phyloP scores from a whole-genome alignment of 1,140 invertebrate genomes.

The Lutraria rhynchaena region DNA sequence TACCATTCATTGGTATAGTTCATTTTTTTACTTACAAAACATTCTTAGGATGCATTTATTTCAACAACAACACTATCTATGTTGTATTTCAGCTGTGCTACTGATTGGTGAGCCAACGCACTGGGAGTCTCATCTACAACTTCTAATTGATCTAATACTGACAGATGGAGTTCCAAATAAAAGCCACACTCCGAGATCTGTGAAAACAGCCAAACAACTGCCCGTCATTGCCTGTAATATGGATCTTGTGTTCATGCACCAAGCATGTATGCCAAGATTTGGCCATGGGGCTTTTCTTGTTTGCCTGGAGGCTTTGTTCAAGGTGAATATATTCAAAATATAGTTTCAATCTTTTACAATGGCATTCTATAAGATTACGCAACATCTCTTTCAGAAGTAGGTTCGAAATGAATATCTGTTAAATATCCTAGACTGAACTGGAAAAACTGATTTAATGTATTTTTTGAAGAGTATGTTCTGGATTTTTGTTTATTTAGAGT shows the following conservation, averaged over 20 bases:
- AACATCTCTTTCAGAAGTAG: no score
- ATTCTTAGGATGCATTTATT: no score
- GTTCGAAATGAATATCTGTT: no score
- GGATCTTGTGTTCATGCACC: constrained; percentile 82
- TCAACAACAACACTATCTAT: no score
- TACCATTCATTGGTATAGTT: no score
- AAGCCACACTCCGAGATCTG: constrained; percentile 81
- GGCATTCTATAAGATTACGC: no score
- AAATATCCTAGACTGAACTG: no score
- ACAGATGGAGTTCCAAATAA: constrained; percentile 84
- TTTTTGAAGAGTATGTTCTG: no score
- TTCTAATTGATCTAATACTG: constrained; percentile 88
- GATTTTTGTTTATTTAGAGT: no score
- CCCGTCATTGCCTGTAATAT: constrained; percentile 82
- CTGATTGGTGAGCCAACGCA: constrained; percentile 81
- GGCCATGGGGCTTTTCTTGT: constrained; percentile 88
- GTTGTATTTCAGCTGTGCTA: constrained; percentile 79
- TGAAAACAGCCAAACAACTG: constrained; percentile 84
- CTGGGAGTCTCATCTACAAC: constrained; percentile 84
- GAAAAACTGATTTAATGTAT: no score
- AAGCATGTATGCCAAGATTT: constrained; percentile 83
- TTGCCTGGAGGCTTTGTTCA: constrained; percentile 87
- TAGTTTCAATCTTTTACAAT: no score
- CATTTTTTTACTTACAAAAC: no score
- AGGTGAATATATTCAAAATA: constrained; percentile 70